Evolutionary conservation across 2,888 invertebrate species (phyloP), one percentile per base, ranked within the genome.

Genomic region (Drosophila picticornis): DNA sequence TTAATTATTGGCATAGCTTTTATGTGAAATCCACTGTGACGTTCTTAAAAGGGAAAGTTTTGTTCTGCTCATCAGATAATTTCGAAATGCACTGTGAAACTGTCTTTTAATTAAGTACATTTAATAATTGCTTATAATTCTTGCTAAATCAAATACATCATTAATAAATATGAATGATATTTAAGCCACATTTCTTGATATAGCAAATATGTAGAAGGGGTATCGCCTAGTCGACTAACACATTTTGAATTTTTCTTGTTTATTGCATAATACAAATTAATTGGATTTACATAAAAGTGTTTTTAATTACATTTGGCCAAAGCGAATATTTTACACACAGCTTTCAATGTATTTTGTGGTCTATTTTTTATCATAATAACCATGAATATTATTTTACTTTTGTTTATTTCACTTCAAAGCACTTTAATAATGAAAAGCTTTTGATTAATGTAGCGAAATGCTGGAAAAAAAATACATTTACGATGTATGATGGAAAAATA

Each of bases 301-400:
- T 29, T 69, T 69, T 57, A 27, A 29, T 71, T 71, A n/a, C 22
- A 46, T 38, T 53, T 71, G 13, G 3, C 40, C 16, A 38, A 48
- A 59, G 27, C 13, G 27, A 38, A 32, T 32, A 32, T 22, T 68
- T 19, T 67, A 19, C 3, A 13, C n/a, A 22, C 9, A 48, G 29
- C 27, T 46, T 46, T 66, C 9, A 4, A 34, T 29, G 27, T 16
- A 2, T 38, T 32, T n/a, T 27, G 19, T 2, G 13, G 7, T 48
- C 9, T 38, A 0, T 4, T 36, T 36, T 67, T 48, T 25, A 36
- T 32, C 43, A n/a, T 29, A 36, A 43, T 34, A 16, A 19, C 7
- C 25, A 66, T 66, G 6, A 43, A 46, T n/a, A 36, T 13, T 16
- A 10, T 22, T 29, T 27, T 13, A 4, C 25, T 27, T n/a, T 36